These are phyloP conservation scores for Menura novaehollandiae DNA, from an alignment of 2,113 vertebrate genomes.

Conservation along the genomic window DNA sequence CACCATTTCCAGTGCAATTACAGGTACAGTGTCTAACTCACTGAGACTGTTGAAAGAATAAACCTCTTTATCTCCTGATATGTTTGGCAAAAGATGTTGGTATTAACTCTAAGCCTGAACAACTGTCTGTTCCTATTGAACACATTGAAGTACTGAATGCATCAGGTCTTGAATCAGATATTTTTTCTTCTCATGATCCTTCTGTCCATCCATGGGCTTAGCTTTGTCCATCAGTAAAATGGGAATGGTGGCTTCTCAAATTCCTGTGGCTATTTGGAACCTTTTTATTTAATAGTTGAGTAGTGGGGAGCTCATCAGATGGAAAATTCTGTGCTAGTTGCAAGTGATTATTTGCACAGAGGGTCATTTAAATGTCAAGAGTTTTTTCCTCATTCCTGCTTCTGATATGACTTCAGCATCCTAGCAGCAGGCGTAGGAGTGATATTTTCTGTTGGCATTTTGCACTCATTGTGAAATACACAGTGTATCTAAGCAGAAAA, in stretches of 20 bases:
- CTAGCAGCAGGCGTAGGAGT: constrained; percentile 14
- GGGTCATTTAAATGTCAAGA: constrained; percentile 39
- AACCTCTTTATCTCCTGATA: background rate
- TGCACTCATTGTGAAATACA: constrained; percentile 5
- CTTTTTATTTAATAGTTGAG: background rate
- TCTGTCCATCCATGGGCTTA: background rate
- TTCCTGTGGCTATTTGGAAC: background rate
- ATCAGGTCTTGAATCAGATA: background rate
- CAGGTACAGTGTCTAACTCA: background rate
- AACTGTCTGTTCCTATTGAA: background rate
- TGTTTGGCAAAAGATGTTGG: background rate
- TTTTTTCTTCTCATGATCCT: background rate
- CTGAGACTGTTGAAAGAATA: background rate
- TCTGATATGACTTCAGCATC: background rate
- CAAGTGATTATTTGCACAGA: background rate
- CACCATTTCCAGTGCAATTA: background rate
- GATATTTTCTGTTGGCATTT: constrained; percentile 40
- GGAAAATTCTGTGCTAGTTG: background rate
- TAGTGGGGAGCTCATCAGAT: background rate
- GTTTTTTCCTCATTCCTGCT: background rate
- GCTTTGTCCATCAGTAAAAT: background rate
- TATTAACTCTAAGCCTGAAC: background rate
- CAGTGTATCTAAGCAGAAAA: constrained; percentile 36
- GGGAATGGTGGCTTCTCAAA: background rate
- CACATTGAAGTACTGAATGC: background rate